Evolutionary conservation across 2,888 invertebrate species (phyloP), one percentile per base, ranked within the genome.

Genomic region (Drosophila mimica): DNA sequence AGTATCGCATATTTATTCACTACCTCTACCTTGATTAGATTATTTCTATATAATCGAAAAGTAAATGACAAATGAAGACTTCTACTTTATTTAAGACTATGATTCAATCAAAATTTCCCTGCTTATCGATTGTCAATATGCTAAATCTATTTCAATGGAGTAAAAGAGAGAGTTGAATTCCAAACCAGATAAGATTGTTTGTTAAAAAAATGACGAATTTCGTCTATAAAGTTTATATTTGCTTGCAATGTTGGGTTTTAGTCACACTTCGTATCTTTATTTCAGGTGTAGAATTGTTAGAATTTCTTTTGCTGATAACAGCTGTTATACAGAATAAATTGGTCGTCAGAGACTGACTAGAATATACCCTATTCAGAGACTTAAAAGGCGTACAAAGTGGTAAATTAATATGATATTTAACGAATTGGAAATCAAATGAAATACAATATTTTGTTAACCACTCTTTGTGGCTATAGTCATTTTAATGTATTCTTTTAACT

Each of bases 191-290:
- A 67, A 48, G 11, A n/a, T 2, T 30, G 33, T 33, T 15, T 8
- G 38, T 40, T 40, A 40, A 51, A 43, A 40, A 34, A 51, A 51
- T 69, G 34, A 69, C 59, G 36, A 58, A 36, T 58, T 58, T 40
- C 20, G 69, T 28, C 20, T 31, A 58, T n/a, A 20, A 33, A 34
- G 46, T 17, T 13, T 63, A 46, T 65, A 43, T 65, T 53, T 67
- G 67, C 28, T 20, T n/a, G 28, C 33, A 60, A 28, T 30, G 15
- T 36, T 49, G 36, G 8, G 46, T 13, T 48, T 56, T 67, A 67
- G 68, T 67, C 67, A 68, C 48, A 20, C n/a, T 28, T 40, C 49
- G 15, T 68, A 68, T 68, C 69, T 54, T 38, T 67, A 56, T 54
- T 1, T 6, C 11, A 31, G 36, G 46, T 36, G 31, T 15, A 4